Evolutionary conservation across 2,888 invertebrate species (phyloP), one percentile per base, ranked within the genome.

Genomic region (Ophraella communa): DNA sequence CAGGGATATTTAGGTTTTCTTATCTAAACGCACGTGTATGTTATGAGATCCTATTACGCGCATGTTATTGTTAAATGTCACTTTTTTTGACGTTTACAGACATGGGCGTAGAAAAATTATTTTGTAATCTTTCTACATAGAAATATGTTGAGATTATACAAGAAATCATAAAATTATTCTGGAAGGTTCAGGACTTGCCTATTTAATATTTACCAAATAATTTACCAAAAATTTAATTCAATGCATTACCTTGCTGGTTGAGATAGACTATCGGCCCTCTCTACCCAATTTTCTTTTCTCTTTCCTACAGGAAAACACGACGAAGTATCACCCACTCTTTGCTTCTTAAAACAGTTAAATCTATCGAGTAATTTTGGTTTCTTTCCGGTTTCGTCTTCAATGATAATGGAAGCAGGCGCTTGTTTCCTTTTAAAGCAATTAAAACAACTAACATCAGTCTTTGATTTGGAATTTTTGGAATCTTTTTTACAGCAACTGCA

Each of bases 191-290:
- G n/a, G n/a, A n/a, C n/a, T n/a, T n/a, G n/a, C n/a, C n/a, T n/a
- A n/a, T n/a, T n/a, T n/a, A n/a, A n/a, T n/a, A n/a, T n/a, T n/a
- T n/a, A n/a, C 21, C 21, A 27, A 17, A n/a, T 10, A 45, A 23
- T 3, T 4, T 5, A 44, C 14, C 11, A n/a, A 42, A 45, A 7
- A 20, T 30, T 11, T 2, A 33, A 17, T 18, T 4, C 2, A 21
- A 18, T 30, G 58, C 61, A 61, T 53, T 73, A 75, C 74, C 62
- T 80, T 54, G 71, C 72, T 3, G 84, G 82, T 30, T 83, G 80
- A 14, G 84, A 73, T 58, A 83, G 87, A 75, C 85, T 89, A 77
- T 86, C 88, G 18, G 84, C 82, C 73, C 84, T 83, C 69, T 83
- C 86, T 0, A 81, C 81, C 86, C 85, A 84, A 75, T 78, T 81